phyloP scores from a whole-genome alignment of 2,113 vertebrate genomes.

The Nycticebus coucang region DNA sequence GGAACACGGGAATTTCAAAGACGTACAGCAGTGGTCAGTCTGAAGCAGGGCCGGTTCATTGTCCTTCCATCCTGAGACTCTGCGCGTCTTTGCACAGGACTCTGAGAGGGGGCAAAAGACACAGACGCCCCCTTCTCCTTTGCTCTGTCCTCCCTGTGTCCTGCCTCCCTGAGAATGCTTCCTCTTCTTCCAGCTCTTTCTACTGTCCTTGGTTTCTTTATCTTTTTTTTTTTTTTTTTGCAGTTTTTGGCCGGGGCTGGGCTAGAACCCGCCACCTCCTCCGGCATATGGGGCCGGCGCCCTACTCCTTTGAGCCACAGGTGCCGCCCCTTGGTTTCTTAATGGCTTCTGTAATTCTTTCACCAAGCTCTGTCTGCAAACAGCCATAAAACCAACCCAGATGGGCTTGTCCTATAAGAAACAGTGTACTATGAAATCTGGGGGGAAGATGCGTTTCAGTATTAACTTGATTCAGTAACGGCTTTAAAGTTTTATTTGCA shows the following conservation, averaged over 20 bases:
- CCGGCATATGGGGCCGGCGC: too few species aligned
- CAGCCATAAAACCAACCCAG: neutral
- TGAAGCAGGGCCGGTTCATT: neutral
- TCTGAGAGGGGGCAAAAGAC: too few species aligned
- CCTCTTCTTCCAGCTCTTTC: neutral
- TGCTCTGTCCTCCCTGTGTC: fast-evolving
- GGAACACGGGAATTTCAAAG: neutral
- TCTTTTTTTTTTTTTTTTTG: too few species aligned
- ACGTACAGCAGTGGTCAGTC: neutral
- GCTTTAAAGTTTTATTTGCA: neutral
- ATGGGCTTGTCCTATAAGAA: neutral
- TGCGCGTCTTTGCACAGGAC: neutral
- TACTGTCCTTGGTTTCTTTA: neutral
- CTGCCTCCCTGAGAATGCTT: neutral
- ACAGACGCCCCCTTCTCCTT: fast-evolving
- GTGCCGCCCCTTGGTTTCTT: neutral
- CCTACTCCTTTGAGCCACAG: too few species aligned
- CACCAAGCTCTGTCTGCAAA: neutral
- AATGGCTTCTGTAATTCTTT: neutral
- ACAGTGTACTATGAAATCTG: fast-evolving
- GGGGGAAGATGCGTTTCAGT: neutral
- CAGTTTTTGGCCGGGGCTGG: too few species aligned
- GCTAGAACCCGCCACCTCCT: too few species aligned
- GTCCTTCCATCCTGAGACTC: neutral
- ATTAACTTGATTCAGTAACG: neutral